These are phyloP conservation scores for Prolemur simus DNA, from an alignment of 2,113 vertebrate species.

Conservation along the genomic window DNA sequence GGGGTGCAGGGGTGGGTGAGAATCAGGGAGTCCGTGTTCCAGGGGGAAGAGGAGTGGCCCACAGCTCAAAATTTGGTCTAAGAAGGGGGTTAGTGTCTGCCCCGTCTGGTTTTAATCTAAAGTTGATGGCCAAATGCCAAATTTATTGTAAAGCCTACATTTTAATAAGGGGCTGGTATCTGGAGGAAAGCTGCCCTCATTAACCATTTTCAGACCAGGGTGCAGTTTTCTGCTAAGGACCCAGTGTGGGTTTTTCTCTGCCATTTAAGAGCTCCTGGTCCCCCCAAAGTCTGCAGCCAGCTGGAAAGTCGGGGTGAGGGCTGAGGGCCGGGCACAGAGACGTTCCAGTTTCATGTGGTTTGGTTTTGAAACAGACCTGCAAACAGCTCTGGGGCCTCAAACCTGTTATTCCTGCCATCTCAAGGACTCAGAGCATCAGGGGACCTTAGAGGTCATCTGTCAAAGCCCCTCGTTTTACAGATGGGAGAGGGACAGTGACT, in stretches of 20 bases:
- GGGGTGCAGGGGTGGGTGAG: not conserved
- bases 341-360: fast-evolving
- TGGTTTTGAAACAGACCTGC: not conserved
- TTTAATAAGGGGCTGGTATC: slow-evolving; percentile 79
- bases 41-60: not conserved
- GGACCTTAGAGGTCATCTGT: not conserved
- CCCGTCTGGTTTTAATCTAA: slow-evolving; percentile 80
- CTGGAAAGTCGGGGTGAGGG: not conserved
- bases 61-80: slow-evolving; percentile 36
- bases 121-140: slow-evolving; percentile 79
- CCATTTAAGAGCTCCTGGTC: not conserved
- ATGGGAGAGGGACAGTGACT: not conserved
- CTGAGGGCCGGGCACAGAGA: not conserved
- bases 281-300: not conserved
- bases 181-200: not conserved
- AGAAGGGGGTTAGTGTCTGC: slow-evolving; percentile 50
- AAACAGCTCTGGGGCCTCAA: not conserved
- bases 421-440: not conserved
- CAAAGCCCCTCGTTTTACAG: not conserved
- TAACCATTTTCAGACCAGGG: slow-evolving; percentile 75
- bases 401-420: not conserved
- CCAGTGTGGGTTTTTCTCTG: not conserved
- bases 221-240: not conserved
- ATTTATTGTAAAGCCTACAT: slow-evolving; percentile 79
- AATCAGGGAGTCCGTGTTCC: fast-evolving